A percentile compares a stretch with the other conserved stretches of the same genome.
These are phyloP conservation scores for Scaptodrosophila lebanonensis DNA, from an alignment of 1,140 invertebrate species.

Conservation along the genomic window DNA sequence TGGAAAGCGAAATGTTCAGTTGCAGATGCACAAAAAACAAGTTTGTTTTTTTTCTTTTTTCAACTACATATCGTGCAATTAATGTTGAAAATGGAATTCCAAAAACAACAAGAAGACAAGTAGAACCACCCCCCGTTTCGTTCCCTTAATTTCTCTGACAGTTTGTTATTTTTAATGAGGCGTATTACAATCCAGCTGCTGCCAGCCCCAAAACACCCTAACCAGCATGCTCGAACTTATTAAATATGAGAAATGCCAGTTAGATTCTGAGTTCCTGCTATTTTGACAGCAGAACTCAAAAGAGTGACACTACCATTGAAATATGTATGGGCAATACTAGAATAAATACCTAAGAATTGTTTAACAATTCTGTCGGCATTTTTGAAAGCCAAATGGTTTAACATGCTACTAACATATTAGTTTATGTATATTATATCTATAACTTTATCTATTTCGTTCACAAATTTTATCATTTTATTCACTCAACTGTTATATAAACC, in stretches of 20 bases:
- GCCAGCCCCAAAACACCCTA: conserved; percentile 14
- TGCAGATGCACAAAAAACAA: conserved; percentile 17
- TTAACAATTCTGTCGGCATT: conserved; percentile 2
- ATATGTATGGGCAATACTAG: no score
- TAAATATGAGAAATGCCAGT: conserved; percentile 37
- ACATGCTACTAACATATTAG: no score
- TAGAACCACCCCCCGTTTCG: conserved; percentile 25
- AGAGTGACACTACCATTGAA: conserved; percentile 35
- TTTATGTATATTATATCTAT: no score
- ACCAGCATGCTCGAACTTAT: conserved; percentile 8
- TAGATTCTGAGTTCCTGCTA: conserved; percentile 34
- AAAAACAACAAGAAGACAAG: conserved; percentile 8
- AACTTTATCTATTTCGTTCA: no score
- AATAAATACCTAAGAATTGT: no score
- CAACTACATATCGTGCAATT: conserved; percentile 62
- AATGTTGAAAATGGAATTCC: conserved; percentile 62
- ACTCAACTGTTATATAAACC: no score
- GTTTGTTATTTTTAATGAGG: conserved; percentile 74
- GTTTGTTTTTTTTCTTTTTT: conserved; percentile 49
- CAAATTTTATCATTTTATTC: no score
- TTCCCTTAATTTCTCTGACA: conserved; percentile 61
- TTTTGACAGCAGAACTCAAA: conserved; percentile 61
- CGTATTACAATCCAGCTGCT: conserved; percentile 63
- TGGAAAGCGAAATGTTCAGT: conserved; percentile 26
- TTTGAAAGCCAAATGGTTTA: no score